A percentile compares a stretch with the other conserved stretches of the same genome.
Conservation (phyloP, 1,140 invertebrate species). For the Mesaphorura yosii region DNA sequence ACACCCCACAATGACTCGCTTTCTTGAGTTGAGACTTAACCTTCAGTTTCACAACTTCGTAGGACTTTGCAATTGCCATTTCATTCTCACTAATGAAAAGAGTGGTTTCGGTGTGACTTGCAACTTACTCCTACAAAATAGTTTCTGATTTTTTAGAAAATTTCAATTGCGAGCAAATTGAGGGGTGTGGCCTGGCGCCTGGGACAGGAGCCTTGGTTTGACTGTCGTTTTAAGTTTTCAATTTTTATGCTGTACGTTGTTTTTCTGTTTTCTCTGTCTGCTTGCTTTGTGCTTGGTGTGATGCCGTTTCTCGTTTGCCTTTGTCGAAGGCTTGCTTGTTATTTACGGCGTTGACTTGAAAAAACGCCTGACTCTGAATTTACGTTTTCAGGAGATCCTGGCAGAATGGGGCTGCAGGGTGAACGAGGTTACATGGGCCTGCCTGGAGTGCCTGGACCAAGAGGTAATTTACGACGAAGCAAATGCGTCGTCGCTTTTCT, state of each 20-base stretch:
- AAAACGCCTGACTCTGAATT: too few species aligned
- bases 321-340: too few species aligned
- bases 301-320: too few species aligned
- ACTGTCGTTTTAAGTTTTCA: too few species aligned
- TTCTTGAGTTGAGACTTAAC: not conserved
- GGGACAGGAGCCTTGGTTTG: too few species aligned
- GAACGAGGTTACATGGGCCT: conserved; percentile 54
- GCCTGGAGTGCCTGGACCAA: conserved; percentile 23
- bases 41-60: not conserved
- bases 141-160: not conserved
- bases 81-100: not conserved
- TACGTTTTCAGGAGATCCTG: conserved; percentile 43
- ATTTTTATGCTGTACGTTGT: too few species aligned
- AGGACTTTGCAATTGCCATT: not conserved
- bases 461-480: conserved; percentile 5
- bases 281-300: too few species aligned
- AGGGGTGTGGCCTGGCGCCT: too few species aligned
- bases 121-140: not conserved
- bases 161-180: not conserved
- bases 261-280: too few species aligned
- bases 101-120: not conserved
- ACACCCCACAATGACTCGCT: not conserved
- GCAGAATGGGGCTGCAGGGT: conserved; percentile 41
- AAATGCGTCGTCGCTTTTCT: not conserved
- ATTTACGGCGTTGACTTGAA: too few species aligned